A percentile compares a stretch with the other conserved stretches of the same genome.
phyloP scores from a whole-genome alignment of 2,113 vertebrate species.

The Syngnathus floridae region DNA sequence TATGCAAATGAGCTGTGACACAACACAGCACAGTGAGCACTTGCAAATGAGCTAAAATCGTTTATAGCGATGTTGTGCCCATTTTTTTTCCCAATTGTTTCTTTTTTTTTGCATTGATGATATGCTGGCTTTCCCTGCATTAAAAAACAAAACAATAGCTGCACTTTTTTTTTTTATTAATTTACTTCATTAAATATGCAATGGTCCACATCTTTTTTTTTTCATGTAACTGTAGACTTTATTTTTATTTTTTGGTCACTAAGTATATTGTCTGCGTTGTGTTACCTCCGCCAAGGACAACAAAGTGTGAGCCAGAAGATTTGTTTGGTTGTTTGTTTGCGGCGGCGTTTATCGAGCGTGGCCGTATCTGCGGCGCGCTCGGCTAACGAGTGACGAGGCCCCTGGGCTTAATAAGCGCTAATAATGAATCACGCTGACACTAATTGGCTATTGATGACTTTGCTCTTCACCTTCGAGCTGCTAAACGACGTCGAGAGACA shows the following conservation, averaged over 20 bases:
- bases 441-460: slow-evolving; percentile 5
- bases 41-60: neutral
- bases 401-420: neutral
- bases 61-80: neutral
- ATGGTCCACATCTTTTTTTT: neutral
- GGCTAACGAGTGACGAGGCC: neutral
- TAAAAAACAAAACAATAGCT: too few species aligned
- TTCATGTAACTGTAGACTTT: neutral
- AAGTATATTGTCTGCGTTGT: neutral
- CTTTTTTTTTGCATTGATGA: too few species aligned
- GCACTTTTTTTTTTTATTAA: too few species aligned
- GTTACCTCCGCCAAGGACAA: neutral
- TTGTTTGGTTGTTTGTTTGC: neutral
- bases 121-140: too few species aligned
- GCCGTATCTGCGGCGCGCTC: neutral
- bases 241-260: neutral
- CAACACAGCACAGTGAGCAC: neutral
- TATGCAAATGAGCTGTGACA: neutral
- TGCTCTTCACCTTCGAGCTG: neutral
- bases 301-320: neutral
- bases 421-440: slow-evolving; percentile 5
- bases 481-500: neutral
- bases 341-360: neutral
- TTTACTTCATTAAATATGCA: neutral
- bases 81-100: too few species aligned